These are phyloP conservation scores for Myotis brandtii DNA, from an alignment of 2,113 vertebrate genomes.

Conservation along the genomic window DNA sequence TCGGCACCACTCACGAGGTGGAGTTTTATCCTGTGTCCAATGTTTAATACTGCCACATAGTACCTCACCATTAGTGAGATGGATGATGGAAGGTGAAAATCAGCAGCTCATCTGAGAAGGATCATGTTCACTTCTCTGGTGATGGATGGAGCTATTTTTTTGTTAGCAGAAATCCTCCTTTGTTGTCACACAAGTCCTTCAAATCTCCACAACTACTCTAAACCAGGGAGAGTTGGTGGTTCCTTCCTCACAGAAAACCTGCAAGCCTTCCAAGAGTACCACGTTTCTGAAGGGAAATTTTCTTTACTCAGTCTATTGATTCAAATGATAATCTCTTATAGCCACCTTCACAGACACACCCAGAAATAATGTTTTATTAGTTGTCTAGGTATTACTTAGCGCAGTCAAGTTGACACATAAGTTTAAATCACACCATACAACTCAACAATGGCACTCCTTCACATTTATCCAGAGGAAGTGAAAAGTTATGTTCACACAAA, in stretches of 20 bases:
- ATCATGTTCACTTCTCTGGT: constrained; percentile 37
- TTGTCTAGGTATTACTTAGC: background rate
- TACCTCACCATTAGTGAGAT: constrained; percentile 64
- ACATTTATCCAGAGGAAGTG: background rate
- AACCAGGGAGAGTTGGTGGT: too few species aligned
- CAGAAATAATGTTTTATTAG: too few species aligned
- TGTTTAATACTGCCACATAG: too few species aligned
- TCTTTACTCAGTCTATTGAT: too few species aligned
- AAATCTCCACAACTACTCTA: too few species aligned
- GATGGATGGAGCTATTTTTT: constrained; percentile 76
- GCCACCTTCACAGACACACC: too few species aligned
- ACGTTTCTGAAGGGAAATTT: too few species aligned
- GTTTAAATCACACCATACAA: background rate
- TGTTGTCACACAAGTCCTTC: constrained; percentile 63
- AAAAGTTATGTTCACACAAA: background rate
- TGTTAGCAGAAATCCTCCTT: constrained; percentile 60
- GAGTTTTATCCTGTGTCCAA: too few species aligned
- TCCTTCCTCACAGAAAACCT: too few species aligned
- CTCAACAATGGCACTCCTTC: background rate
- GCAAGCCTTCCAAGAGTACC: too few species aligned
- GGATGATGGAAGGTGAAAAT: constrained; percentile 49
- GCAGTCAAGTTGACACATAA: background rate
- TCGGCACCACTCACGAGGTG: too few species aligned
- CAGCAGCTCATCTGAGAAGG: constrained; percentile 64
- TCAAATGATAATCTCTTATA: too few species aligned